phyloP scores from a whole-genome alignment of 2,888 invertebrate species.

The Belgica antarctica region DNA sequence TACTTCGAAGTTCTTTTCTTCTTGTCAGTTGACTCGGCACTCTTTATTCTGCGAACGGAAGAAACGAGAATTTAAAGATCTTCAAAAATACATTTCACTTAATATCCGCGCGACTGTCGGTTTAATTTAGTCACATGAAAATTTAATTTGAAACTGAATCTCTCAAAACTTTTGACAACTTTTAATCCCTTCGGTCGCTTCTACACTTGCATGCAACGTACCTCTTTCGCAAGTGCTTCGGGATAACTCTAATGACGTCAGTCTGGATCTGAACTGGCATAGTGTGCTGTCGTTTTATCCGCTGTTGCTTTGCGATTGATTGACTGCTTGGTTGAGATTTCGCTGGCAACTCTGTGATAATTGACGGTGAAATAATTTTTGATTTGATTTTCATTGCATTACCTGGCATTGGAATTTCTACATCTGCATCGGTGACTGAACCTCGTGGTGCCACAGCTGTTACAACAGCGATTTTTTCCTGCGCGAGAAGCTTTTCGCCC shows the following conservation, averaged over 20 bases:
- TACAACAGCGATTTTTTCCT: neutral
- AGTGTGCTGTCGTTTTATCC: constrained; percentile 50
- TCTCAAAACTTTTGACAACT: too few relatives aligned
- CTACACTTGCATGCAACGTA: too few relatives aligned
- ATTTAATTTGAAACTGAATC: too few relatives aligned
- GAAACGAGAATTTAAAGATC: neutral
- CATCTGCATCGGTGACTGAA: constrained; percentile 22
- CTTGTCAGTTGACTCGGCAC: constrained; percentile 39
- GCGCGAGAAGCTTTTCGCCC: constrained; percentile 45
- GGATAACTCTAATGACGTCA: constrained; percentile 52
- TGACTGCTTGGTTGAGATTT: neutral
- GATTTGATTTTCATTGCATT: neutral
- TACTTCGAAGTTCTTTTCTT: neutral
- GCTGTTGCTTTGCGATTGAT: neutral
- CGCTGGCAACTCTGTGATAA: constrained; percentile 2
- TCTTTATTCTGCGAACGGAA: constrained; percentile 24
- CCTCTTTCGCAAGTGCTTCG: constrained; percentile 52
- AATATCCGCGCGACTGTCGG: too few relatives aligned
- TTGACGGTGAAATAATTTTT: constrained; percentile 9
- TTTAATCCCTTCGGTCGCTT: too few relatives aligned
- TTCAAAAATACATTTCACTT: constrained; percentile 4
- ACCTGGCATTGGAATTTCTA: constrained; percentile 14
- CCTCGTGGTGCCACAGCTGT: neutral
- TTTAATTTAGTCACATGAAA: too few relatives aligned
- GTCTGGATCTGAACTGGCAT: constrained; percentile 56